A percentile compares a stretch with the other conserved stretches of the same genome.
Conservation (phyloP, 2,797 vertebrate species). For the Cirrhinus molitorella region DNA sequence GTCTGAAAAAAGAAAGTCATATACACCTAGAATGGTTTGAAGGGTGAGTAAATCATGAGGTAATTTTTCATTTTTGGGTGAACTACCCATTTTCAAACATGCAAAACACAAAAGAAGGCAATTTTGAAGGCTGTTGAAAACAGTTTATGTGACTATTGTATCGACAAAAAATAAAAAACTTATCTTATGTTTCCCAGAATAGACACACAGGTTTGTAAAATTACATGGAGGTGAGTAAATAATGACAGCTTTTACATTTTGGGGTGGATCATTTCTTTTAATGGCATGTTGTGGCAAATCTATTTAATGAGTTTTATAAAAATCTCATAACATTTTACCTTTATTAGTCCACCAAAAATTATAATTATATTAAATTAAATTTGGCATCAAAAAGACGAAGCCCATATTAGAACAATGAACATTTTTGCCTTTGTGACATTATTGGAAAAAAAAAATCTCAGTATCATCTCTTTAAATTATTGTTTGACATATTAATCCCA, state of each 20-base stretch:
- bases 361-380: not conserved
- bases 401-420: not conserved
- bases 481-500: not conserved
- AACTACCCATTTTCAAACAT: not conserved
- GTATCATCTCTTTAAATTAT: not conserved
- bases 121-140: not conserved
- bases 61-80: too few species aligned
- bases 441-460: not conserved
- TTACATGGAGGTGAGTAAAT: not conserved
- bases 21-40: too few species aligned
- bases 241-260: not conserved
- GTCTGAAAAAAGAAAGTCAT: too few species aligned
- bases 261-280: not conserved
- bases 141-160: not conserved
- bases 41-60: too few species aligned
- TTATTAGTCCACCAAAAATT: too few species aligned
- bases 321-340: not conserved
- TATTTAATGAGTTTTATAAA: not conserved
- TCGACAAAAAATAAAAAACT: not conserved
- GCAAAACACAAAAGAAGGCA: not conserved
- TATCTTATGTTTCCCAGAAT: not conserved
- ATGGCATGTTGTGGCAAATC: not conserved
- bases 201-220: not conserved
- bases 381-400: not conserved
- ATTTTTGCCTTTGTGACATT: not conserved